phyloP scores from a whole-genome alignment of 2,797 vertebrate genomes.

The Enteromius paludinosus region DNA sequence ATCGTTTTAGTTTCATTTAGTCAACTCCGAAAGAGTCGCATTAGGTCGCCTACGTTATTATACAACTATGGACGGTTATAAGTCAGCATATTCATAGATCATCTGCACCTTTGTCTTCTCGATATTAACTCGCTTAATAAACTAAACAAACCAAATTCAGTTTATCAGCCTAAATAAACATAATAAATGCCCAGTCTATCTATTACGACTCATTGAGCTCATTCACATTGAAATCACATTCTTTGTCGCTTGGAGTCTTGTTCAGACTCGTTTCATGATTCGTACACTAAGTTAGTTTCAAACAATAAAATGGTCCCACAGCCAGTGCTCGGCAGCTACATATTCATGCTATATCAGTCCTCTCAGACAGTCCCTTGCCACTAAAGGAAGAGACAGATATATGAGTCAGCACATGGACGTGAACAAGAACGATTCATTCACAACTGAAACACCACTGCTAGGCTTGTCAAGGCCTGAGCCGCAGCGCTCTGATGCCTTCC shows the following conservation, averaged over 20 bases:
- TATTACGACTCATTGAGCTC: no score
- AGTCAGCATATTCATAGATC: neutral
- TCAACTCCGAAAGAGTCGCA: neutral
- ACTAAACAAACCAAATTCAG: neutral
- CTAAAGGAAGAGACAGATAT: slow-evolving; percentile 11
- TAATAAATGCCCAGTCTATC: neutral
- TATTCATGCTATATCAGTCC: slow-evolving; percentile 7
- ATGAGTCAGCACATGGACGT: slow-evolving; percentile 4
- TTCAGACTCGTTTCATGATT: neutral
- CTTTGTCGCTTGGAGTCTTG: neutral
- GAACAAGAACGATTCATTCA: slow-evolving; percentile 25
- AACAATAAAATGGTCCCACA: neutral
- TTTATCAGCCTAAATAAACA: neutral
- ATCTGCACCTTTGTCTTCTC: neutral
- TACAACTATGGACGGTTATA: neutral
- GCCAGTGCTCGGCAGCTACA: neutral
- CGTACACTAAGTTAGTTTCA: neutral
- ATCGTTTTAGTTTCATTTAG: neutral
- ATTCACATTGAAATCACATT: neutral
- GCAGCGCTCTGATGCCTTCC: slow-evolving; percentile 22
- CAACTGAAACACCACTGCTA: slow-evolving; percentile 25
- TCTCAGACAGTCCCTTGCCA: neutral
- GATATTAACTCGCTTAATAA: neutral
- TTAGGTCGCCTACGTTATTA: neutral
- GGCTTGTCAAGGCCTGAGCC: slow-evolving; percentile 46